Evolutionary conservation across 2,113 vertebrate genomes (phyloP), one percentile per base, ranked within the genome.

Genomic region (Lepidothrix coronata): DNA sequence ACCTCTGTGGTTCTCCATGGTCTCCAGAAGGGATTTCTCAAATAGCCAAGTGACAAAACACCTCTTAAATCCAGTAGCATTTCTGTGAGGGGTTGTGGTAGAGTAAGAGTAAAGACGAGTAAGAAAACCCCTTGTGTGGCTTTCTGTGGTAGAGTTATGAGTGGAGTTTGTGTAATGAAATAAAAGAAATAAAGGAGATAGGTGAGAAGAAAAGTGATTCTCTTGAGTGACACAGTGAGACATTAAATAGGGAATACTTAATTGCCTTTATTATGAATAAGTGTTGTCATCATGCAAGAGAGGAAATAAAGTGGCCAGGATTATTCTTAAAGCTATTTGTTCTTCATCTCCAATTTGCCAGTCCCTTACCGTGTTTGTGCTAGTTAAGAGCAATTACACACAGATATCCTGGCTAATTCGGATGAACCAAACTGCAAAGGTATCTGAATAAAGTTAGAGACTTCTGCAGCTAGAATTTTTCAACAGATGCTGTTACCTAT

Each of bases 341-440:
- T 93, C 66, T 93, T 87, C 70, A 10, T 77, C 87, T 96, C 81
- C 68, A 83, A 23, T 88, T 95, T 78, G 57, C 41, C 66, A 91
- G 79, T 52, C 79, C 35, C 13, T 87, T 94, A 48, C 55, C 63
- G 35, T 81, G 75, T 66, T 78, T 67, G n/a, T 96, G 77, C 84
- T 86, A 41, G 13, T 93, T 92, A 81, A 75, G 52, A 87, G 57
- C 88, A 95, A 79, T 95, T 92, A 70, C 23, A 58, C 57, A 48
- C 14, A 22, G 84, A 87, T 93, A 81, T 66, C 41, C 35, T 85
- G 71, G 41, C 67, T 91, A 90, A 89, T 96, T 79, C 62, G 52
- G 70, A 57, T 1, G 12, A 67, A 77, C 73, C 25, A 58, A 77
- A 93, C 67, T 76, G 15, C 77, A n/a, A 70, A 72, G 66, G 28